A percentile compares a stretch with the other conserved stretches of the same genome.
phyloP scores from a whole-genome alignment of 1,140 invertebrate species.

The Drosophila nasuta region DNA sequence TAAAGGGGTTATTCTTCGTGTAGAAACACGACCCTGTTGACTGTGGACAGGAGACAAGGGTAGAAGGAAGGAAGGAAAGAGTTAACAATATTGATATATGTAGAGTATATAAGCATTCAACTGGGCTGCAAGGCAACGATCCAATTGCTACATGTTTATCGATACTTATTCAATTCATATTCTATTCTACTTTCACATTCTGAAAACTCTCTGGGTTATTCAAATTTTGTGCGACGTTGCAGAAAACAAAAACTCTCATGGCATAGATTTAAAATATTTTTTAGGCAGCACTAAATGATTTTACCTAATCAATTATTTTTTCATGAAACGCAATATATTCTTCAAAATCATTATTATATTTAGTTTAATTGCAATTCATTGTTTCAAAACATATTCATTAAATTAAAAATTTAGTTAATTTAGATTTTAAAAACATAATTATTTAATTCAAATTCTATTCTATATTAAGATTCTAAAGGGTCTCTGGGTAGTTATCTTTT shows the following conservation, averaged over 20 bases:
- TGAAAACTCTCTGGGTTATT: background rate
- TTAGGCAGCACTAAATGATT: too few relatives aligned
- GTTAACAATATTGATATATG: slow-evolving; percentile 13
- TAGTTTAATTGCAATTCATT: too few relatives aligned
- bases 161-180: background rate
- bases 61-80: background rate
- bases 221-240: background rate
- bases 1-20: slow-evolving; percentile 62
- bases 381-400: too few relatives aligned
- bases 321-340: too few relatives aligned
- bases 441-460: too few relatives aligned
- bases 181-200: background rate
- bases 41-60: background rate
- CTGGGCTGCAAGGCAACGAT: background rate
- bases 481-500: too few relatives aligned
- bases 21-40: background rate
- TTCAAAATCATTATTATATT: too few relatives aligned
- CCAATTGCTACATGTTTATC: slow-evolving; percentile 13
- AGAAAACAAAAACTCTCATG: background rate
- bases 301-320: too few relatives aligned
- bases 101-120: background rate
- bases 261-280: too few relatives aligned
- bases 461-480: too few relatives aligned
- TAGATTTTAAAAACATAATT: too few relatives aligned
- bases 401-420: too few relatives aligned